These are phyloP conservation scores for Eidolon helvum DNA, from an alignment of 2,113 vertebrate species.

Conservation along the genomic window DNA sequence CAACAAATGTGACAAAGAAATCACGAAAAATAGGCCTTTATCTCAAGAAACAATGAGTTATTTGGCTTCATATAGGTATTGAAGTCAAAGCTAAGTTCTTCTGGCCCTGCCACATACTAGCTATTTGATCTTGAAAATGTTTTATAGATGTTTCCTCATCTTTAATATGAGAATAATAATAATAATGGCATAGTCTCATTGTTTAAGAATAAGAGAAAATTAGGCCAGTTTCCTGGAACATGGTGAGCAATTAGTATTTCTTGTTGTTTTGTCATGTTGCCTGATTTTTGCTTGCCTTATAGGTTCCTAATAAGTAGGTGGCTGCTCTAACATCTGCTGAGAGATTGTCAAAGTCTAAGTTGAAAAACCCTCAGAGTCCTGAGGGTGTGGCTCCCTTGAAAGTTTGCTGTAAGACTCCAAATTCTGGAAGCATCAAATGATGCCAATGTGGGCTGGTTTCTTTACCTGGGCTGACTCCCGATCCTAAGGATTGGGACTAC, in stretches of 20 bases:
- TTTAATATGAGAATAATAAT: neutral
- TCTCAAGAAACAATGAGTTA: neutral
- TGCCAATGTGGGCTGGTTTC: neutral
- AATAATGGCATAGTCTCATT: neutral
- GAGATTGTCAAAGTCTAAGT: neutral
- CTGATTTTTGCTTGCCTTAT: neutral
- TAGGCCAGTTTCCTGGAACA: neutral
- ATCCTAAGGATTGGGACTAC: neutral
- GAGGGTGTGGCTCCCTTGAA: neutral
- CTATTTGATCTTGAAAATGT: neutral
- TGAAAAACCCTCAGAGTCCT: neutral
- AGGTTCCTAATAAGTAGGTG: neutral
- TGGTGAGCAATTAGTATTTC: neutral
- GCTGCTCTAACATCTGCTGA: neutral
- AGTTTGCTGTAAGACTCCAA: neutral
- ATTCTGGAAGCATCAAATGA: neutral
- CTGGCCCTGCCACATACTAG: neutral
- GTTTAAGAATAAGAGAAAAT: neutral
- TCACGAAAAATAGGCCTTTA: slow-evolving; percentile 18
- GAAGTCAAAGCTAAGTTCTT: neutral
- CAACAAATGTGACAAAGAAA: slow-evolving; percentile 33
- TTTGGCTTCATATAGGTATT: neutral
- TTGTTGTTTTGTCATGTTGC: neutral
- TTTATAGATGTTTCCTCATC: neutral
- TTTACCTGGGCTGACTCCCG: neutral